Evolutionary conservation across 1,140 invertebrate species (phyloP).

Genomic region (Coelopa frigida): DNA sequence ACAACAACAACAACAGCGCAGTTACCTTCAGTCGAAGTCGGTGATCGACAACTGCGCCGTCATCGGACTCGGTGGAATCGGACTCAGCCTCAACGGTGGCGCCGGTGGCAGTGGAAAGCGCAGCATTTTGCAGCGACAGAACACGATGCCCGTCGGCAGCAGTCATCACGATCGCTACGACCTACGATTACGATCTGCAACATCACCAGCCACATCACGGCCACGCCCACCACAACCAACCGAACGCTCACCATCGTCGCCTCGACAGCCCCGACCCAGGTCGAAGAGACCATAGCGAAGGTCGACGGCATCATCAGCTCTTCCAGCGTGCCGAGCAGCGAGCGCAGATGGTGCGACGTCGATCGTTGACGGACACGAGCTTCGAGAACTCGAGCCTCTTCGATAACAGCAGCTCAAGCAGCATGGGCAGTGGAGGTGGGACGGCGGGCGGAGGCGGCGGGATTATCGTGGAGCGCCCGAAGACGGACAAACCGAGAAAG

Average conservation of each 20-base stretch:
- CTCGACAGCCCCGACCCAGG: constrained; percentile 9
- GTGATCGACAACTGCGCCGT: constrained; percentile 1
- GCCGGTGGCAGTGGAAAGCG: too few relatives aligned
- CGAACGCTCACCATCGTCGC: too few relatives aligned
- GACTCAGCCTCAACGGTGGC: too few relatives aligned
- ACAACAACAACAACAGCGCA: constrained; percentile 14
- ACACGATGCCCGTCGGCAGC: constrained; percentile 7
- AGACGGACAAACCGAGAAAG: constrained; percentile 63
- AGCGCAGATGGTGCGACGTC: constrained; percentile 18
- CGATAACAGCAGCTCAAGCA: constrained; percentile 21
- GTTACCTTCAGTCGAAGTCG: neutral
- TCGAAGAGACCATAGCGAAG: too few relatives aligned
- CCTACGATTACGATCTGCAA: too few relatives aligned
- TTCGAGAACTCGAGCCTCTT: constrained; percentile 17
- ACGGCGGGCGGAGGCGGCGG: constrained; percentile 3
- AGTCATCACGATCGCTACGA: too few relatives aligned
- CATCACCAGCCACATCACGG: too few relatives aligned
- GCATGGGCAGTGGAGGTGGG: constrained; percentile 12
- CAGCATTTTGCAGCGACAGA: constrained; percentile 12
- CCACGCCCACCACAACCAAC: too few relatives aligned
- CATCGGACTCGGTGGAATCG: too few relatives aligned
- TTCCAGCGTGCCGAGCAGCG: constrained; percentile 16
- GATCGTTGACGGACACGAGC: constrained; percentile 11
- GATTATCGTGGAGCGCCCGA: constrained; percentile 30
- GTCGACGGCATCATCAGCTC: constrained; percentile 24